A percentile compares a stretch with the other conserved stretches of the same genome.
Conservation (phyloP, 2,888 invertebrate genomes). For the Phalangium opilio region DNA sequence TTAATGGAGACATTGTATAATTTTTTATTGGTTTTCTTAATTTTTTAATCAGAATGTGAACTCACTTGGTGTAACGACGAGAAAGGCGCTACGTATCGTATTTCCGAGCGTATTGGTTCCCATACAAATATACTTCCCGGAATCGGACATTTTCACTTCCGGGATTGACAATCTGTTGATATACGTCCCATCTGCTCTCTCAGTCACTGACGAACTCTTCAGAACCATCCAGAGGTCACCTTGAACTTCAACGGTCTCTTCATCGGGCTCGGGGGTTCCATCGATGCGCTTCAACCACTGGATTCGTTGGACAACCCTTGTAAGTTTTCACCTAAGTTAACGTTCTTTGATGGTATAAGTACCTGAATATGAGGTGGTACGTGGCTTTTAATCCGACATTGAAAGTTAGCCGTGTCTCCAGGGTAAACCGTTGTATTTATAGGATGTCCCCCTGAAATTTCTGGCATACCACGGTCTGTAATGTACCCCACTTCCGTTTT, state of each 20-base stretch:
- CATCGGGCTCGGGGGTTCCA: constrained; percentile 19
- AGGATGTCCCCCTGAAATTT: constrained; percentile 29
- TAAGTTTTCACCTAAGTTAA: too few species aligned
- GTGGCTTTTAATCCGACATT: constrained; percentile 34
- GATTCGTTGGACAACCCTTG: too few species aligned
- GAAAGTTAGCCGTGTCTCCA: constrained; percentile 35
- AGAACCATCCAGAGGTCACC: constrained; percentile 33
- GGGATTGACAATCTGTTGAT: constrained; percentile 33
- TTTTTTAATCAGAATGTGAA: too few species aligned
- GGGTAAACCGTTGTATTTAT: constrained; percentile 31
- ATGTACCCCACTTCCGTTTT: too few species aligned
- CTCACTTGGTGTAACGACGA: constrained; percentile 27
- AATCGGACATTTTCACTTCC: constrained; percentile 28
- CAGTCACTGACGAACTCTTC: constrained; percentile 28
- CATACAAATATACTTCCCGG: constrained; percentile 37
- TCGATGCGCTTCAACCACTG: too few species aligned
- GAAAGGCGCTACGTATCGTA: constrained; percentile 32
- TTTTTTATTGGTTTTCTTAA: too few species aligned
- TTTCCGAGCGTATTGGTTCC: constrained; percentile 35
- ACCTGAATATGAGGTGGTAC: constrained; percentile 34
- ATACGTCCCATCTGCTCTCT: constrained; percentile 29
- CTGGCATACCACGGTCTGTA: constrained; percentile 20
- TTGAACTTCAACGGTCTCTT: constrained; percentile 30
- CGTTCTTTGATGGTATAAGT: too few species aligned
- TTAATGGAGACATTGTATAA: too few species aligned